Percentiles rank a stretch among this genome's conserved stretches.
Conservation (phyloP, 2,113 vertebrate species). For the Acinonyx jubatus region DNA sequence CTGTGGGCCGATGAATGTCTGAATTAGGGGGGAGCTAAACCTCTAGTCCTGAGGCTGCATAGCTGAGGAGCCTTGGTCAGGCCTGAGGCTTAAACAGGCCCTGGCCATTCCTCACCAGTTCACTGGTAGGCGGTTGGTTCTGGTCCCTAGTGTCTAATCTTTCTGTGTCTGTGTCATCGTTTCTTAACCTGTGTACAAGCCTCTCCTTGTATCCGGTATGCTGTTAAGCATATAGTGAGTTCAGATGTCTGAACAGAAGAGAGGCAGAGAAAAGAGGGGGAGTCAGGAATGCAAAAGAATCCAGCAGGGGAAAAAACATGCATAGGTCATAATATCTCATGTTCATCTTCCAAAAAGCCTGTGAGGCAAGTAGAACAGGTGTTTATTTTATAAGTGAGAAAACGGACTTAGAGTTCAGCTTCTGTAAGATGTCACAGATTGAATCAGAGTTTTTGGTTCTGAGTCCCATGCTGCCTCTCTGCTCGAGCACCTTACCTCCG, state of each 20-base stretch:
- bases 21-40: not conserved
- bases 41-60: not conserved
- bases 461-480: not conserved
- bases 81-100: not conserved
- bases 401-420: not conserved
- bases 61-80: not conserved
- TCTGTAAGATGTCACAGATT: not conserved
- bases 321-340: not conserved
- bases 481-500: not conserved
- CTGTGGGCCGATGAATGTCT: not conserved
- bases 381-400: constrained; percentile 46
- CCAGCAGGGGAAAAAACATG: not conserved
- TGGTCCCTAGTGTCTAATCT: not conserved
- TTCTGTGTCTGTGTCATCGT: not conserved
- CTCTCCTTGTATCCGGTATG: not conserved
- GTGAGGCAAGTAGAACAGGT: constrained; percentile 2
- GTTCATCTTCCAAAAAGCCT: not conserved
- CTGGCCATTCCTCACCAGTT: not conserved
- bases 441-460: not conserved
- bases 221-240: not conserved
- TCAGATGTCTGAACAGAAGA: constrained; percentile 39
- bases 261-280: not conserved
- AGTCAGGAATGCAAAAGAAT: constrained; percentile 30
- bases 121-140: not conserved
- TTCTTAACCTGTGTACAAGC: not conserved